Conservation (phyloP, 2,888 invertebrate genomes). For the Branchinecta sandiegonensis region DNA sequence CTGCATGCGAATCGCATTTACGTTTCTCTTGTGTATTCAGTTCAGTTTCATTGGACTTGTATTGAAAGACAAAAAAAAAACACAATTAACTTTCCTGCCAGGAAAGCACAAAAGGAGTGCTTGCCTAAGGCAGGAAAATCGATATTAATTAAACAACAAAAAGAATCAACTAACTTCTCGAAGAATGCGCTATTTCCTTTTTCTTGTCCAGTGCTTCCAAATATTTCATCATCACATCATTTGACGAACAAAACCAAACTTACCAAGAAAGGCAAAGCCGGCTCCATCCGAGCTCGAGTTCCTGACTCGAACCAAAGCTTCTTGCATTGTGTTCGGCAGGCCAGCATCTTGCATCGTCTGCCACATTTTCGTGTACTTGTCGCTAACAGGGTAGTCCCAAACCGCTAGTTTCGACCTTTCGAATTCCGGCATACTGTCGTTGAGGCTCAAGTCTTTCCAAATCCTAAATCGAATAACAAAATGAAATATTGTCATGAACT, state of each 20-base stretch:
- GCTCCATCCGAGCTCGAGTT: slow-evolving; percentile 48
- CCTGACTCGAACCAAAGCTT: slow-evolving; percentile 59
- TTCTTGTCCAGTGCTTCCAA: neutral
- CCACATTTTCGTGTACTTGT: slow-evolving; percentile 98
- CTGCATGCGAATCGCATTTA: too few species aligned
- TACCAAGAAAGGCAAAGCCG: slow-evolving; percentile 77
- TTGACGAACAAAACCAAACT: slow-evolving; percentile 22
- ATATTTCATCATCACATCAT: neutral
- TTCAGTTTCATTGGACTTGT: too few species aligned
- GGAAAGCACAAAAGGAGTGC: too few species aligned
- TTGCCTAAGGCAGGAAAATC: too few species aligned
- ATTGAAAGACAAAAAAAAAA: too few species aligned
- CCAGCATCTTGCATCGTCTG: slow-evolving; percentile 79
- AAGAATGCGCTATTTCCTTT: neutral
- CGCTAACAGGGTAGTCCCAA: slow-evolving; percentile 97
- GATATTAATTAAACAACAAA: too few species aligned
- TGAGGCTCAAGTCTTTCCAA: slow-evolving; percentile 95
- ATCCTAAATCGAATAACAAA: slow-evolving; percentile 45
- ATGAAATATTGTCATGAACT: too few species aligned
- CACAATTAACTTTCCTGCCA: too few species aligned
- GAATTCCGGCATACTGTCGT: slow-evolving; percentile 74
- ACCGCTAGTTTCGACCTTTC: slow-evolving; percentile 88
- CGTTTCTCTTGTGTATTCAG: too few species aligned
- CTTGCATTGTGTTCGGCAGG: slow-evolving; percentile 60
- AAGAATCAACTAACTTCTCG: too few species aligned